Base-by-base conservation (phyloP, 2,888 invertebrate species). In the Zygogramma bicolorata region DNA sequence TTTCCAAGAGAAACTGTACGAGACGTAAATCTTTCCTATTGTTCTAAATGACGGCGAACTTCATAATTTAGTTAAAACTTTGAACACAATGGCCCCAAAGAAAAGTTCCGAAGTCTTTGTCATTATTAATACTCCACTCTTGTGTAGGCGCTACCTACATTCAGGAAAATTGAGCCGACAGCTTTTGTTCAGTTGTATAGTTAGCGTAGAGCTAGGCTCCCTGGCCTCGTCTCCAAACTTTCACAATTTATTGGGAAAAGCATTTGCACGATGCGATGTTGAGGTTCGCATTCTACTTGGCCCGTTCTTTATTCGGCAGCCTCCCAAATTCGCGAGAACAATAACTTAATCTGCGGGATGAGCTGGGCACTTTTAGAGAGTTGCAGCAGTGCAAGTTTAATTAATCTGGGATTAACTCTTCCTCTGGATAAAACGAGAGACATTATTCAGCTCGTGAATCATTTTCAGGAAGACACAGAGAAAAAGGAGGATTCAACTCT, bases 41-140 rank as follows among this genome's bases (percentile, higher is more conserved):
- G 78, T 79, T 77, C 77, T 70, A 73, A 75, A 75, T 77, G 78
- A 77, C 63, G 79, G 66, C 73, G 75, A 78, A 76, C 75, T 79
- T 75, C 78, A 79, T 80, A 78, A 80, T 79, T 80, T 74, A 78
- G 80, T 79, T 79, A 79, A 79, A 79, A 77, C 75, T 79, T 77
- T 42, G 65, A 71, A 76, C 74, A 80, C 78, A 80, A 80, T 78
- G 77, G 77, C 69, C 69, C 49, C 67, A 68, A 67, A 69, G 71
- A 69, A 71, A 74, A 69, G 60, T 75, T 73, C 65, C 59, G 58
- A 73, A 71, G 70, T 71, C 71, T 71, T 73, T 75, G 73, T 71
- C 74, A 72, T 75, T 75, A 75, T 75, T 75, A 75, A 66, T 71
- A 66, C 74, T 71, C 60, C 46, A 31, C 46, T 63, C 63, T 46